A percentile compares a stretch with the other conserved stretches of the same genome.
phyloP scores from a whole-genome alignment of 2,888 invertebrate genomes.

The Ormyrus thymus region DNA sequence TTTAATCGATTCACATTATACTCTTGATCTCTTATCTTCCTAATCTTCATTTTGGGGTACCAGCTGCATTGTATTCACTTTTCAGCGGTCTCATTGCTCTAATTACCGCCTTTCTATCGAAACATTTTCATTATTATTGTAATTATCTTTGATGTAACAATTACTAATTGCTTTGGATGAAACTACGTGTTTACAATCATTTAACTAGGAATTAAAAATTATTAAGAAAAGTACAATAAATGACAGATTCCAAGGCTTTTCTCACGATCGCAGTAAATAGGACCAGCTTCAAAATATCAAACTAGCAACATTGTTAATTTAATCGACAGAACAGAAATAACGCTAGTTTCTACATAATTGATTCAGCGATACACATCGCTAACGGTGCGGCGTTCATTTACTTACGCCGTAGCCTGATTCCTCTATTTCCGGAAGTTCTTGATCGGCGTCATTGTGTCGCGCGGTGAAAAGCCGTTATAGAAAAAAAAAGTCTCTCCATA shows the following conservation, averaged over 20 bases:
- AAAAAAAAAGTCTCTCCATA: background rate
- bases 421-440: slow-evolving; percentile 15
- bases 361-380: slow-evolving; percentile 9
- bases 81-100: background rate
- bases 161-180: no score
- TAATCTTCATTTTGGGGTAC: background rate
- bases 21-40: background rate
- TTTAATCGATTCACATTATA: slow-evolving; percentile 19
- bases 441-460: background rate
- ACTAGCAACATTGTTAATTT: background rate
- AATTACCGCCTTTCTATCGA: no score
- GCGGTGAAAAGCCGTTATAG: no score
- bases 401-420: background rate
- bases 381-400: slow-evolving; percentile 15
- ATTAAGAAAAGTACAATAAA: no score
- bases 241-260: no score
- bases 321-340: background rate
- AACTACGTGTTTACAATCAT: no score
- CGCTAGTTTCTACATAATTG: background rate
- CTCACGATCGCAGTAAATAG: no score
- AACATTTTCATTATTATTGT: no score
- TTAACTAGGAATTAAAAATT: no score
- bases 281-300: background rate
- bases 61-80: background rate
- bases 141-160: no score